These are phyloP conservation scores for Orthosia incerta DNA, from an alignment of 2,888 invertebrate species.

Conservation along the genomic window DNA sequence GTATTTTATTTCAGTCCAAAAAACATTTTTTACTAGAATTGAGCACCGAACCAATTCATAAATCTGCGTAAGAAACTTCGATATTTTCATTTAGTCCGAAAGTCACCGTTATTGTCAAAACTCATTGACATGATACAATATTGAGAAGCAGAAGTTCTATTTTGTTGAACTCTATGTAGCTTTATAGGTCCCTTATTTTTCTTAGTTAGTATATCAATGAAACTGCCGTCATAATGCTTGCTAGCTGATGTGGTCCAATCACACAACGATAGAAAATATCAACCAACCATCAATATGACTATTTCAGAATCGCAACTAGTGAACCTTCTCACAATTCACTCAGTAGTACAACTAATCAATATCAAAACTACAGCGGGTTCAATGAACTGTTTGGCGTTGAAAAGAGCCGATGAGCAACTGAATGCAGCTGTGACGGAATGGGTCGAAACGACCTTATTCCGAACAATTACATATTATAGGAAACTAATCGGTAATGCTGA, in stretches of 20 bases:
- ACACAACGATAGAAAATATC: background rate
- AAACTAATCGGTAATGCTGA: slow-evolving; percentile 47
- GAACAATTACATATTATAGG: slow-evolving; percentile 52
- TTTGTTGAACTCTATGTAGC: too few relatives aligned
- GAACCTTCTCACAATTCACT: slow-evolving; percentile 18
- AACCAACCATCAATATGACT: too few relatives aligned
- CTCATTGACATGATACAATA: background rate
- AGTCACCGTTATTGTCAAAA: slow-evolving; percentile 45
- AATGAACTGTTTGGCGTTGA: slow-evolving; percentile 57
- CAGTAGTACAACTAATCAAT: slow-evolving; percentile 12
- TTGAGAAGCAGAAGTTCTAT: slow-evolving; percentile 15
- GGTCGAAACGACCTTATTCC: slow-evolving; percentile 47
- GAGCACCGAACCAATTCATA: slow-evolving; percentile 16
- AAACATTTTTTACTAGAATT: slow-evolving; percentile 1
- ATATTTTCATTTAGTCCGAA: slow-evolving; percentile 30
- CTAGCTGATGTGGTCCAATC: background rate
- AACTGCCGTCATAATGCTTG: background rate
- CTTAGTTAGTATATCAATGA: too few relatives aligned
- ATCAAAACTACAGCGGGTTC: slow-evolving; percentile 50
- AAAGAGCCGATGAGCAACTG: slow-evolving; percentile 55
- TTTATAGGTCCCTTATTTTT: too few relatives aligned
- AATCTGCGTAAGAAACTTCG: slow-evolving; percentile 4
- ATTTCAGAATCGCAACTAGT: background rate
- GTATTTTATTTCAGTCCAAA: slow-evolving; percentile 8
- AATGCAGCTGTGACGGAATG: slow-evolving; percentile 56